Evolutionary conservation across 2,888 invertebrate species (phyloP), one percentile per base, ranked within the genome.

Genomic region (Cataglyphis albicans): DNA sequence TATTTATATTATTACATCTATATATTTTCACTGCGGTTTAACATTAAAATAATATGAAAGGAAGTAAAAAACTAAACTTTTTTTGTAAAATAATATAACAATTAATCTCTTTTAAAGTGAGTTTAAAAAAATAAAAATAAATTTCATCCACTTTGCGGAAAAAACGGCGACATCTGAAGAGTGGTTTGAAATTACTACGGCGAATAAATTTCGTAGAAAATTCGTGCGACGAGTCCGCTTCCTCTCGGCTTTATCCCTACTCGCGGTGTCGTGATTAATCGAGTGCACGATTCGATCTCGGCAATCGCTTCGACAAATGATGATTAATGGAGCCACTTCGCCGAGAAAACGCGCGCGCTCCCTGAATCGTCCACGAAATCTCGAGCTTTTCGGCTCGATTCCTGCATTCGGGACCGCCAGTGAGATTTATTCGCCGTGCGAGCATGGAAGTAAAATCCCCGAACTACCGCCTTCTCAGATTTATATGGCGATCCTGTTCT

Each of bases 271-370:
- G 89, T 88, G 90, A 89, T 89, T 90, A 89, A 90, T 90, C 88
- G 89, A 78, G 88, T 86, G 74, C 52, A 76, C 89, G 90, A 88
- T 89, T 88, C 85, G 89, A 88, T 84, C 88, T 74, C 64, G 67
- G 72, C 48, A 82, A 67, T 74, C 70, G 86, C 83, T 89, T 88
- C 90, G 91, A 90, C 91, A 90, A 91, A 91, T 88, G 89, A 91
- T 91, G 91, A 91, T 91, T 90, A 91, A 91, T 91, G 86, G 88
- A 57, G 72, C 81, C 84, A 81, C 81, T 87, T 72, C 44, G 81
- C 59, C 59, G 84, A 83, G 72, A 61, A 75, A 86, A 84, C 52
- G 80, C 64, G 81, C 81, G 70, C 78, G 80, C 57, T 35, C 48
- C 32, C 44, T 67, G 88, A 82, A 84, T 87, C 89, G 68, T 85